A percentile compares a stretch with the other conserved stretches of the same genome.
These are phyloP conservation scores for Achroia grisella DNA, from an alignment of 1,140 invertebrate genomes.

Conservation along the genomic window DNA sequence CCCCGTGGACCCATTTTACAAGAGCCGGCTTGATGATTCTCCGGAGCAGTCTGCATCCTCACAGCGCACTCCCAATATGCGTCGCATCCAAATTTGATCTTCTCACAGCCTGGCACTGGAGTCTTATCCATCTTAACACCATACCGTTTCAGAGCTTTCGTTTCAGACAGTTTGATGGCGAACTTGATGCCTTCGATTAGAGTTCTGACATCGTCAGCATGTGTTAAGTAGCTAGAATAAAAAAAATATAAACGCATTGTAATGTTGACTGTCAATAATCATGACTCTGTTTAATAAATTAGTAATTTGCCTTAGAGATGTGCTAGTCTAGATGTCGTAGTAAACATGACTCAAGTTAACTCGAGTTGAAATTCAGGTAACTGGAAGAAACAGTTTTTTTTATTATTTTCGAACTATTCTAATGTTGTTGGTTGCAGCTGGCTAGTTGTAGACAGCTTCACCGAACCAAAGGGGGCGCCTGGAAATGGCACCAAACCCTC, in stretches of 20 bases:
- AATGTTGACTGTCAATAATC: too few species aligned
- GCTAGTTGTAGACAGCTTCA: too few species aligned
- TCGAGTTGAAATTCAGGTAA: too few species aligned
- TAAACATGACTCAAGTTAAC: too few species aligned
- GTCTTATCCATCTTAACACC: constrained; percentile 83
- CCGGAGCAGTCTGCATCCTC: constrained; percentile 82
- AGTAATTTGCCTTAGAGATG: too few species aligned
- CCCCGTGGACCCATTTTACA: constrained; percentile 85
- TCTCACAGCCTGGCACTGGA: constrained; percentile 81
- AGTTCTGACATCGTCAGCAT: constrained; percentile 79
- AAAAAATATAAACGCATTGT: neutral
- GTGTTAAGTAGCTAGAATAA: constrained; percentile 56
- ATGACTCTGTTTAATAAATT: too few species aligned
- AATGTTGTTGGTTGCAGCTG: too few species aligned
- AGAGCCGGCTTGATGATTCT: constrained; percentile 90
- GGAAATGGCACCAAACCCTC: too few species aligned
- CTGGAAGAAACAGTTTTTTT: too few species aligned
- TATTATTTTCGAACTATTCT: too few species aligned
- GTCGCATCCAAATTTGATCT: constrained; percentile 82
- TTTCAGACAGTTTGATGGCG: constrained; percentile 79
- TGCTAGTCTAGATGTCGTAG: too few species aligned
- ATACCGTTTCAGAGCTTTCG: constrained; percentile 79
- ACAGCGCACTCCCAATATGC: constrained; percentile 88
- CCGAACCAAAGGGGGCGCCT: too few species aligned
- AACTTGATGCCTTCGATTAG: constrained; percentile 86